Evolutionary conservation across 2,797 vertebrate genomes (phyloP).

Genomic region (Neoniphon sammara): DNA sequence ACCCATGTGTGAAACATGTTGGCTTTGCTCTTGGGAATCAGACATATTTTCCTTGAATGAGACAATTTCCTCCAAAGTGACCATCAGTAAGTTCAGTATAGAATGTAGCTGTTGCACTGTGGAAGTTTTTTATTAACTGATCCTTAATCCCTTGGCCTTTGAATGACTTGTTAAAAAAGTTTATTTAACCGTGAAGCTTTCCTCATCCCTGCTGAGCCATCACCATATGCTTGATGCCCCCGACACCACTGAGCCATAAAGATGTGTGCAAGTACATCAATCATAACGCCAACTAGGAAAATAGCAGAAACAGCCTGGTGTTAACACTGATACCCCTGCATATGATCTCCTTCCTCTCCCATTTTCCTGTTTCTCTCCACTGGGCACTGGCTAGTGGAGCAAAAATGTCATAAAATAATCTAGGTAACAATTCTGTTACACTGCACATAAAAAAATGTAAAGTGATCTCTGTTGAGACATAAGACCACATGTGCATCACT

Average conservation of each 20-base stretch:
- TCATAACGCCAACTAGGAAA: not conserved
- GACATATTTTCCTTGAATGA: not conserved
- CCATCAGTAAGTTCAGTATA: not conserved
- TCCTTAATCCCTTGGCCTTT: constrained; percentile 16
- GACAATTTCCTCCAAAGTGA: not conserved
- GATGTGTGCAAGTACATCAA: not conserved
- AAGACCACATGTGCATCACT: not conserved
- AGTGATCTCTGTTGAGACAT: not conserved
- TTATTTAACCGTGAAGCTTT: constrained; percentile 9
- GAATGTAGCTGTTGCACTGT: constrained; percentile 1
- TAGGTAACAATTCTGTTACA: not conserved
- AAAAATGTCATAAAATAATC: not conserved
- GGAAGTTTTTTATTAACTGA: not conserved
- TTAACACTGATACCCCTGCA: not conserved
- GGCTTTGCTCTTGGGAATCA: constrained; percentile 8
- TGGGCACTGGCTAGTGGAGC: not conserved
- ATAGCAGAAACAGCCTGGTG: not conserved
- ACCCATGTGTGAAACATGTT: constrained; percentile 27
- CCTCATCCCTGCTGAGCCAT: constrained; percentile 5
- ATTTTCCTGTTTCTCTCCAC: not conserved
- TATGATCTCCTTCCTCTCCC: not conserved
- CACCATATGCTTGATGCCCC: not conserved
- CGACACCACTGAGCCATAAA: not conserved
- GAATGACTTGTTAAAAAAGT: constrained; percentile 10
- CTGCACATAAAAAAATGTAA: not conserved